Evolutionary conservation across 2,888 invertebrate species (phyloP).

Genomic region (Hylaea fasciaria): DNA sequence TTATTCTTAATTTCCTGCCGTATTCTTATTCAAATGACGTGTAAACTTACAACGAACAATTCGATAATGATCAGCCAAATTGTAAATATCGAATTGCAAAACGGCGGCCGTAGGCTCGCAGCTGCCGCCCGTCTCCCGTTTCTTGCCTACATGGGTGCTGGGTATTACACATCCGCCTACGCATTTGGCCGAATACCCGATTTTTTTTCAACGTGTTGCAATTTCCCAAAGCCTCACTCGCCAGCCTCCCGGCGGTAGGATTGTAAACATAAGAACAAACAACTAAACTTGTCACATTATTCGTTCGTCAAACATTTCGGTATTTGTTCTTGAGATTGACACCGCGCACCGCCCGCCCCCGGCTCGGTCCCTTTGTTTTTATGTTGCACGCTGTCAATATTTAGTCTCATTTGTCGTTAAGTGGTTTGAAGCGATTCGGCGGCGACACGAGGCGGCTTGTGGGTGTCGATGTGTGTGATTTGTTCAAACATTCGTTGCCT

Average conservation of each 20-base stretch:
- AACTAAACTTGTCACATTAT: slow-evolving; percentile 79
- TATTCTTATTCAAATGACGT: slow-evolving; percentile 23
- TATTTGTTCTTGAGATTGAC: slow-evolving; percentile 81
- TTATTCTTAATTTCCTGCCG: slow-evolving; percentile 1
- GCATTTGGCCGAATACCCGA: slow-evolving; percentile 40
- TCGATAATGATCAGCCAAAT: slow-evolving; percentile 30
- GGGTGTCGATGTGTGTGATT: slow-evolving; percentile 61
- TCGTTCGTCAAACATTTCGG: slow-evolving; percentile 76
- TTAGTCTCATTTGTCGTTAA: slow-evolving; percentile 78
- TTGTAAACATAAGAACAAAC: slow-evolving; percentile 67
- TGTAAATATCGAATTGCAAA: slow-evolving; percentile 41
- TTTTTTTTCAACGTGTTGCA: slow-evolving; percentile 60
- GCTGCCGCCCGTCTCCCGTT: slow-evolving; percentile 50
- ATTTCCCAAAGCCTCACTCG: slow-evolving; percentile 51
- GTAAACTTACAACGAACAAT: slow-evolving; percentile 23
- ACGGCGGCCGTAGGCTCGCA: slow-evolving; percentile 43
- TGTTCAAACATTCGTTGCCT: slow-evolving; percentile 47
- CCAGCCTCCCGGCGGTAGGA: slow-evolving; percentile 50
- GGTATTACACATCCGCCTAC: slow-evolving; percentile 61
- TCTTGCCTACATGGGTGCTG: slow-evolving; percentile 42
- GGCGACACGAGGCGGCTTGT: slow-evolving; percentile 61
- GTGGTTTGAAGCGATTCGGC: slow-evolving; percentile 72
- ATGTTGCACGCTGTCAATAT: slow-evolving; percentile 76
- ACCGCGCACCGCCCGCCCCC: slow-evolving; percentile 79
- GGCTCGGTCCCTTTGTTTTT: slow-evolving; percentile 78